phyloP scores from a whole-genome alignment of 2,113 vertebrate genomes.

The Python bivittatus region DNA sequence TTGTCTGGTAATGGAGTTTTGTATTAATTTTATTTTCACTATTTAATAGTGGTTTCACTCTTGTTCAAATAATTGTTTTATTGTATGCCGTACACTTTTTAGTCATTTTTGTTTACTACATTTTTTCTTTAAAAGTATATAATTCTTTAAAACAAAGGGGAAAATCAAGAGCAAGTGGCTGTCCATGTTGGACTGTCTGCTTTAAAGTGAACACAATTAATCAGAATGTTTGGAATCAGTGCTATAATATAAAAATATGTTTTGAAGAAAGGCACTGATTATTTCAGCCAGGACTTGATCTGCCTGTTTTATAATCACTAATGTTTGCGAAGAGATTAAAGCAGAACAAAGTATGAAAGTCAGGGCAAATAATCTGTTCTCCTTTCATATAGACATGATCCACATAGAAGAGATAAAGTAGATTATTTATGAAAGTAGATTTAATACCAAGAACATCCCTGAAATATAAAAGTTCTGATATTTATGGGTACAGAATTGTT shows the following conservation, averaged over 20 bases:
- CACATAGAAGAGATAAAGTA: background rate
- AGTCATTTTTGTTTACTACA: background rate
- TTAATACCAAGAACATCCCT: background rate
- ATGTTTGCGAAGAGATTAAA: background rate
- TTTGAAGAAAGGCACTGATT: slow-evolving; percentile 27
- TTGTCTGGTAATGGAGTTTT: background rate
- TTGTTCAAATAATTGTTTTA: background rate
- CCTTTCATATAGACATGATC: background rate
- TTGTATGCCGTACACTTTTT: background rate
- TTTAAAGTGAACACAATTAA: slow-evolving; percentile 1
- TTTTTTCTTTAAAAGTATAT: background rate
- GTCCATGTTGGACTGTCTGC: background rate
- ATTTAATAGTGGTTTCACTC: background rate
- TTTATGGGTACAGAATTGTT: background rate
- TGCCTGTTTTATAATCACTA: background rate
- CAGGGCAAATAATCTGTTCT: slow-evolving; percentile 7
- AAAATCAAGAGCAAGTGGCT: background rate
- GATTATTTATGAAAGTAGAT: background rate
- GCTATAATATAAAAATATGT: background rate
- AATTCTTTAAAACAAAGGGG: background rate
- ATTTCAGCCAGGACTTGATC: background rate
- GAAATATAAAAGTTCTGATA: background rate
- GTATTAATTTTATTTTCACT: background rate
- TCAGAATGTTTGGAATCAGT: background rate
- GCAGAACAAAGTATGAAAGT: background rate